Conservation (phyloP, 2,113 vertebrate species). For the Amia ocellicauda region DNA sequence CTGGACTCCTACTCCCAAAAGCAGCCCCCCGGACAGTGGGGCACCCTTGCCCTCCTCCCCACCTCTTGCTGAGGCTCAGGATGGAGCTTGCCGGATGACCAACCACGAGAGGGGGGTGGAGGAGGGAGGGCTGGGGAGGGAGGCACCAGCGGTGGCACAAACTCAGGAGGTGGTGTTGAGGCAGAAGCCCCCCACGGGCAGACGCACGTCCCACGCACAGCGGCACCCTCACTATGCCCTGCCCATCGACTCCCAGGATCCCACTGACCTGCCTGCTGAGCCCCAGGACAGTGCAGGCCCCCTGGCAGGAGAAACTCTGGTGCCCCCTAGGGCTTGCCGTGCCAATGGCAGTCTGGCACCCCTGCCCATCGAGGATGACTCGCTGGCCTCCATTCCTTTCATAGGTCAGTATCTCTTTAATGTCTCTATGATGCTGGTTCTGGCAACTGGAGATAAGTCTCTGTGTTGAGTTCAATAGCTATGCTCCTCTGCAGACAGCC, state of each 20-base stretch:
- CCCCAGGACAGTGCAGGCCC: constrained; percentile 42
- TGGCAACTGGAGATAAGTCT: neutral
- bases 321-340: constrained; percentile 41
- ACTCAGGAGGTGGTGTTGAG: constrained; percentile 82
- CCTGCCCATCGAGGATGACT: constrained; percentile 78
- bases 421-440: too few relatives aligned
- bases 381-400: constrained; percentile 92
- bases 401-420: constrained; percentile 76
- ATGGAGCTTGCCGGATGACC: constrained; percentile 53
- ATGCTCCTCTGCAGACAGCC: neutral
- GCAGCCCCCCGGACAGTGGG: constrained; percentile 55
- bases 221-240: constrained; percentile 80
- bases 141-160: constrained; percentile 33
- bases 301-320: constrained; percentile 35
- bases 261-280: constrained; percentile 55
- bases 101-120: constrained; percentile 59
- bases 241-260: constrained; percentile 69
- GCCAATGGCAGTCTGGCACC: constrained; percentile 69
- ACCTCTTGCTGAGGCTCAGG: constrained; percentile 47
- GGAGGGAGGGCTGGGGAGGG: constrained; percentile 56
- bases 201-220: constrained; percentile 67
- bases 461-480: neutral
- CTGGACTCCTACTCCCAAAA: constrained; percentile 60
- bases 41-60: constrained; percentile 32
- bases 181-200: constrained; percentile 87